Conservation (phyloP, 1,140 invertebrate genomes). For the Zaprionus capensis region DNA sequence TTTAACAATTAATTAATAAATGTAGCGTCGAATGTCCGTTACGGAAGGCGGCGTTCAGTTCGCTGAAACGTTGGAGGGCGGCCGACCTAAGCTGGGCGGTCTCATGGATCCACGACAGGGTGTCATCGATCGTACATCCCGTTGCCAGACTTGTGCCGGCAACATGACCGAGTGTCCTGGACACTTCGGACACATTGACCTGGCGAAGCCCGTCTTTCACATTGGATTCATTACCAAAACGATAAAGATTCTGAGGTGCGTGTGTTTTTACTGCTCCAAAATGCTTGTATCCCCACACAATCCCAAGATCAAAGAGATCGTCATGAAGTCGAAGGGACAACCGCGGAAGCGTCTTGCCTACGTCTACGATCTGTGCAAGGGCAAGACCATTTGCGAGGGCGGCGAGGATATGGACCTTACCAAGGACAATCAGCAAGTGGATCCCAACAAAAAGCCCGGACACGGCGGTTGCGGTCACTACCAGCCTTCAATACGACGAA, state of each 20-base stretch:
- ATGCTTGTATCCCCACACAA: slow-evolving; percentile 96
- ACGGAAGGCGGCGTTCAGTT: slow-evolving; percentile 98
- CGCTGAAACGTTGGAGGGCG: slow-evolving; percentile 99
- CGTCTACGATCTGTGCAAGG: slow-evolving; percentile 99
- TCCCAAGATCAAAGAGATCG: slow-evolving; percentile 98
- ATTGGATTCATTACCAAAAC: slow-evolving; percentile 99
- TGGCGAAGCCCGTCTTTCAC: slow-evolving; percentile 99
- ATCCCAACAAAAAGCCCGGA: slow-evolving; percentile 89
- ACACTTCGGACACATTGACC: slow-evolving; percentile 99
- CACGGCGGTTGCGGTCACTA: slow-evolving; percentile 99
- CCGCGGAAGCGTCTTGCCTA: slow-evolving; percentile 96
- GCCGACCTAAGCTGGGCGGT: slow-evolving; percentile 97
- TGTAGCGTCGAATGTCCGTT: slow-evolving; percentile 97
- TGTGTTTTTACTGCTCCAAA: slow-evolving; percentile 99
- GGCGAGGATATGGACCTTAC: slow-evolving; percentile 98
- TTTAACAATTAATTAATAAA: neutral
- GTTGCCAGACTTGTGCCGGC: slow-evolving; percentile 99
- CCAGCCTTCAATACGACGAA: slow-evolving; percentile 95
- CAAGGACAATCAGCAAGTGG: slow-evolving; percentile 87
- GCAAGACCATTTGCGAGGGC: slow-evolving; percentile 99
- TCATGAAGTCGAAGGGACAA: slow-evolving; percentile 98
- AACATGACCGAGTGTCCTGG: slow-evolving; percentile 99
- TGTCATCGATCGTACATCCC: slow-evolving; percentile 95
- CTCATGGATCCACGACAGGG: slow-evolving; percentile 99
- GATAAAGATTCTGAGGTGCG: slow-evolving; percentile 97